Evolutionary conservation across 2,888 invertebrate species (phyloP).

Genomic region (Caenorhabditis wallacei): DNA sequence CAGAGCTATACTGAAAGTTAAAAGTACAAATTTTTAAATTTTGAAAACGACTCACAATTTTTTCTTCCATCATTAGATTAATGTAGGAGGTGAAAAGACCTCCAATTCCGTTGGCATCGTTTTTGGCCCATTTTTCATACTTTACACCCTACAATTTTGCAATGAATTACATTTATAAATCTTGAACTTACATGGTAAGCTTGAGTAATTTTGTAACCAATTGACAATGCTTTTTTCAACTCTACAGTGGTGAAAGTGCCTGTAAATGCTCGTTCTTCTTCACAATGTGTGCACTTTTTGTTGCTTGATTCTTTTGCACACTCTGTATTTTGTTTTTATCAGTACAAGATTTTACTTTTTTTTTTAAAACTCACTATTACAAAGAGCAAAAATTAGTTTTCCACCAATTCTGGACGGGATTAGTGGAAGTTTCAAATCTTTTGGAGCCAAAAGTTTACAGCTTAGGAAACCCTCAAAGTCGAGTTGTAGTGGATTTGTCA

Average conservation of each 20-base stretch:
- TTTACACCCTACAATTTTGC: background rate
- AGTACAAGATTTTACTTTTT: no score
- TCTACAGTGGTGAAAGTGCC: slow-evolving; percentile 23
- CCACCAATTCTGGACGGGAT: background rate
- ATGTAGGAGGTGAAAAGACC: background rate
- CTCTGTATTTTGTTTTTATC: no score
- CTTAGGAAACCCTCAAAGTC: slow-evolving; percentile 1
- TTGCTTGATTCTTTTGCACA: background rate
- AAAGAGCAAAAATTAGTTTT: slow-evolving; percentile 2
- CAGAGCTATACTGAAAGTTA: slow-evolving; percentile 13
- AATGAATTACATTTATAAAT: no score
- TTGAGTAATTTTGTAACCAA: slow-evolving; percentile 1
- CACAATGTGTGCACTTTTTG: background rate
- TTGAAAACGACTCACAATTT: background rate
- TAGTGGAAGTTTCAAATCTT: background rate
- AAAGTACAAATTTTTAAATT: background rate
- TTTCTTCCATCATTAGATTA: background rate
- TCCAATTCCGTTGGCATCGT: background rate
- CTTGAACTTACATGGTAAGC: slow-evolving; percentile 21
- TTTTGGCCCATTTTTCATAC: slow-evolving; percentile 8
- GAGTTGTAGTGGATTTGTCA: background rate
- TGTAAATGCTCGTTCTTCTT: background rate
- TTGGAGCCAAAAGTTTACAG: background rate
- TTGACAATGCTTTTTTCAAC: slow-evolving; percentile 3
- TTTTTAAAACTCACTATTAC: slow-evolving; percentile 4